These are phyloP conservation scores for Poecilia wingei DNA, from an alignment of 2,797 vertebrate species.

Conservation along the genomic window DNA sequence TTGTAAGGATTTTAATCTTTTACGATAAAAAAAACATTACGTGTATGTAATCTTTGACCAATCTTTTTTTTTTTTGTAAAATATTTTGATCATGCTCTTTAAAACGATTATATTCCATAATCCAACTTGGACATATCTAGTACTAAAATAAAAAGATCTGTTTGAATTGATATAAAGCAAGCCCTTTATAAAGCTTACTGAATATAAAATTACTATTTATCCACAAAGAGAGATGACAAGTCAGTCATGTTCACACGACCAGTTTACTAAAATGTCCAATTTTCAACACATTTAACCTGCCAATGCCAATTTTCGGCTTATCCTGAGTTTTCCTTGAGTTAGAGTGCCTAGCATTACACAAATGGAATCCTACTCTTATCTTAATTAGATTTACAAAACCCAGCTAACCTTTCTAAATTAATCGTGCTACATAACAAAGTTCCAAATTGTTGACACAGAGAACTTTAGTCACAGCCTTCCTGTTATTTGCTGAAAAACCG, in stretches of 20 bases:
- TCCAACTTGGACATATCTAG: neutral
- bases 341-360: neutral
- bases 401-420: neutral
- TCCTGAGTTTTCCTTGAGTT: neutral
- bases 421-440: neutral
- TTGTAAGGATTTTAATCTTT: neutral
- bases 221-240: neutral
- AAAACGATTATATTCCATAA: neutral
- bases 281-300: neutral
- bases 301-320: neutral
- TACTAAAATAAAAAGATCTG: neutral
- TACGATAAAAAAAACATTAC: neutral
- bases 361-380: neutral
- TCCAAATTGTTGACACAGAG: neutral
- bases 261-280: neutral
- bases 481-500: neutral
- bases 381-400: neutral
- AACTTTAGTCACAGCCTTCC: neutral
- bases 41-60: neutral
- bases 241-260: neutral
- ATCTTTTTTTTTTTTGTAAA: neutral
- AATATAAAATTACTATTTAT: conserved; percentile 4
- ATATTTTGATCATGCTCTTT: neutral
- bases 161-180: neutral
- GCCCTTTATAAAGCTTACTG: no score